These are phyloP conservation scores for Alca torda DNA, from an alignment of 2,797 vertebrate species.

Conservation along the genomic window DNA sequence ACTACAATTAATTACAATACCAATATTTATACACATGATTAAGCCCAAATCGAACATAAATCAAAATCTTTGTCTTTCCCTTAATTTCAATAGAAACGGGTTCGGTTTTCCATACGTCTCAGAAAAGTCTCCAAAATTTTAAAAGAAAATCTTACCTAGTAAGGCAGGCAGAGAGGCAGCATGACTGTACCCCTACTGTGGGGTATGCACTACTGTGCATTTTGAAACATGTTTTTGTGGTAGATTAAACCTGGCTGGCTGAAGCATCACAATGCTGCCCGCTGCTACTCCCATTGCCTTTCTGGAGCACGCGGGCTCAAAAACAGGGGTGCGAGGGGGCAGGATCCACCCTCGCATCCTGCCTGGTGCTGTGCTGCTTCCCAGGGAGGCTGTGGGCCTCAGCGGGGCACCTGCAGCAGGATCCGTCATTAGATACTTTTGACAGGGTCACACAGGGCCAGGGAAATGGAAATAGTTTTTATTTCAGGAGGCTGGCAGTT, in stretches of 20 bases:
- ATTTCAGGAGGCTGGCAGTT: neutral
- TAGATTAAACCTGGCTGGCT: neutral
- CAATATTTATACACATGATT: neutral
- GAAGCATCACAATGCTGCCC: neutral
- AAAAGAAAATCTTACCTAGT: neutral
- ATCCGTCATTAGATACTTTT: neutral
- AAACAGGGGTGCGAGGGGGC: rapidly evolving
- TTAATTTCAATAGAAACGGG: neutral
- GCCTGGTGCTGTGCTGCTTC: neutral
- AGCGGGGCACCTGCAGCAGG: neutral
- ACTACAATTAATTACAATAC: neutral
- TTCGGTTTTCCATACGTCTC: neutral
- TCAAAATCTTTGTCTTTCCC: neutral
- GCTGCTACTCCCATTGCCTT: neutral
- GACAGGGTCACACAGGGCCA: neutral
- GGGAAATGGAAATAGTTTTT: neutral
- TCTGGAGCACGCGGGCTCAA: neutral
- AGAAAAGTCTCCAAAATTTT: neutral
- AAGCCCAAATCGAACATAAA: neutral
- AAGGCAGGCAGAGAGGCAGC: neutral
- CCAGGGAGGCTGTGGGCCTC: neutral
- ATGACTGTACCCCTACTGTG: no score
- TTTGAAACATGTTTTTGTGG: neutral
- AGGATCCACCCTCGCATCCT: neutral
- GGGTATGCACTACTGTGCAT: neutral